Evolutionary conservation across 2,797 vertebrate genomes (phyloP).

Genomic region (Acropternis orthonyx): DNA sequence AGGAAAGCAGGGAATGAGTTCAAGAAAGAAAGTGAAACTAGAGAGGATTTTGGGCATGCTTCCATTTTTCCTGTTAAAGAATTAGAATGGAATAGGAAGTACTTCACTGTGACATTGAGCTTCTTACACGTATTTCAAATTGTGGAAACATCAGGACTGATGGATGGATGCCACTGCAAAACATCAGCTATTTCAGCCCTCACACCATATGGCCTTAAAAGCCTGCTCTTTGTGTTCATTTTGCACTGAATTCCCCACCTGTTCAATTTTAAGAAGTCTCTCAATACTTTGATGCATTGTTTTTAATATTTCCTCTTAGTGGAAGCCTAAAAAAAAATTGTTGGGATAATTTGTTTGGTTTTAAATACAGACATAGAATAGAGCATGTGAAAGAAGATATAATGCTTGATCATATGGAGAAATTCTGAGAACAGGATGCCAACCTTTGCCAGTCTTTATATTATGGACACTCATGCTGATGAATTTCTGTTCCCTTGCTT

Average conservation of each 20-base stretch:
- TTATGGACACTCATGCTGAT: neutral
- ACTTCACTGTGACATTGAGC: neutral
- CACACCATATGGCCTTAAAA: neutral
- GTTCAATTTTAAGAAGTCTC: neutral
- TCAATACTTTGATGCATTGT: neutral
- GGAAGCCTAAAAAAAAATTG: neutral
- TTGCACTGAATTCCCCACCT: neutral
- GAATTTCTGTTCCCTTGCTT: neutral
- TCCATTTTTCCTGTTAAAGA: neutral
- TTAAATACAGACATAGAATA: neutral
- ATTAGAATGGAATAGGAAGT: neutral
- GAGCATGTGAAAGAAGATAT: neutral
- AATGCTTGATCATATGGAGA: neutral
- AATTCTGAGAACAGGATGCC: neutral
- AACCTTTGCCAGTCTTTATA: neutral
- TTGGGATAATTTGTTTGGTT: neutral
- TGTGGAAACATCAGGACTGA: neutral
- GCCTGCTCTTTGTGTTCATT: neutral
- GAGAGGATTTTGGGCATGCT: neutral
- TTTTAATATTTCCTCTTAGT: neutral
- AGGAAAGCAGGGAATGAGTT: neutral
- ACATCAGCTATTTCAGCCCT: neutral
- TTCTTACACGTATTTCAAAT: fast-evolving
- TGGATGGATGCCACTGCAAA: neutral
- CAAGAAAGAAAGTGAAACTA: neutral